These are phyloP conservation scores for Epistrophe grossulariae DNA, from an alignment of 2,888 invertebrate genomes.

Conservation along the genomic window DNA sequence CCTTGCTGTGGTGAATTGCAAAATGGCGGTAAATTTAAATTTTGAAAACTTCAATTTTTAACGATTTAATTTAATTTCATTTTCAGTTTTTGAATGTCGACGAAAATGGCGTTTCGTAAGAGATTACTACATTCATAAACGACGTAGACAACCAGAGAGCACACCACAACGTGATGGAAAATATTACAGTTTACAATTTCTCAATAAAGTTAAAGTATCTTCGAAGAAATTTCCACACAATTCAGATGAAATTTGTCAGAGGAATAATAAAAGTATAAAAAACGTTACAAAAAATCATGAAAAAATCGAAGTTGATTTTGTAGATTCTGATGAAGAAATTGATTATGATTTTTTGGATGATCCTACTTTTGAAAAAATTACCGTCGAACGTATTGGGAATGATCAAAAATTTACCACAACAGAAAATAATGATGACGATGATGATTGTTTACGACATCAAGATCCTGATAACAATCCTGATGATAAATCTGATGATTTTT, in stretches of 20 bases:
- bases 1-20: not conserved
- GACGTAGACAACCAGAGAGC: slow-evolving; percentile 47
- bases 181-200: slow-evolving; percentile 68
- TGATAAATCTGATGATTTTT: slow-evolving; percentile 6
- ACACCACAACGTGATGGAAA: slow-evolving; percentile 67
- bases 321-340: slow-evolving; percentile 45
- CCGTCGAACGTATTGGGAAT: slow-evolving; percentile 55
- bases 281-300: not conserved
- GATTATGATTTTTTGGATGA: slow-evolving; percentile 47
- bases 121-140: slow-evolving; percentile 72
- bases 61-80: not conserved
- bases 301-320: slow-evolving; percentile 29
- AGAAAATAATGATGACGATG: not conserved
- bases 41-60: not conserved
- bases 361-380: slow-evolving; percentile 56
- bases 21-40: not conserved
- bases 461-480: slow-evolving; percentile 31
- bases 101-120: slow-evolving; percentile 74
- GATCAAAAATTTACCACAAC: slow-evolving; percentile 9
- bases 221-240: not conserved
- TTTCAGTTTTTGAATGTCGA: slow-evolving; percentile 68
- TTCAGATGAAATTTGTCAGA: not conserved
- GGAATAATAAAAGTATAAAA: not conserved
- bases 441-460: slow-evolving; percentile 14
- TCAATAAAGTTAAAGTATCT: slow-evolving; percentile 55